A percentile compares a stretch with the other conserved stretches of the same genome.
Conservation (phyloP, 2,888 invertebrate species). For the Charanyca ferruginea region DNA sequence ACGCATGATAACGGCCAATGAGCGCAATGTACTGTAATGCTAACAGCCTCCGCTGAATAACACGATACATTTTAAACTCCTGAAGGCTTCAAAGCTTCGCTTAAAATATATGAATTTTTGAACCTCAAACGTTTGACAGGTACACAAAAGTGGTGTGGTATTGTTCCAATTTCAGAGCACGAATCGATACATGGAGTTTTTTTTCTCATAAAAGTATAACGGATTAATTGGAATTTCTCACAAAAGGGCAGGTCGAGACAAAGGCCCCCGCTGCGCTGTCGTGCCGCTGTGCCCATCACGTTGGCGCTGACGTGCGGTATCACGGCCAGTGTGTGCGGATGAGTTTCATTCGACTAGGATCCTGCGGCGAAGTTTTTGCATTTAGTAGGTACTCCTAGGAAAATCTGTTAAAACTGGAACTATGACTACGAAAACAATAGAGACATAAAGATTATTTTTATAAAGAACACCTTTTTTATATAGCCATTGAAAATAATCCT, state of each 20-base stretch:
- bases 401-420: neutral
- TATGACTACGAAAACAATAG: neutral
- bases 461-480: neutral
- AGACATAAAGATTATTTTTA: neutral
- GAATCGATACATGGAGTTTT: slow-evolving; percentile 70
- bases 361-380: slow-evolving; percentile 17
- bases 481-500: slow-evolving; percentile 17
- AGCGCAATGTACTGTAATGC: slow-evolving; percentile 80
- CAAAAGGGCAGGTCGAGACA: slow-evolving; percentile 77
- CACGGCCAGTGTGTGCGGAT: slow-evolving; percentile 64
- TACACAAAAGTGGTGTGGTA: slow-evolving; percentile 68
- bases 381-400: neutral
- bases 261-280: slow-evolving; percentile 67
- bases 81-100: slow-evolving; percentile 23
- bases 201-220: slow-evolving; percentile 72
- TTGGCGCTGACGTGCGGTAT: slow-evolving; percentile 72
- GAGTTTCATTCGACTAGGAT: slow-evolving; percentile 67
- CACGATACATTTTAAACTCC: slow-evolving; percentile 50
- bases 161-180: slow-evolving; percentile 71
- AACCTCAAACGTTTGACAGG: slow-evolving; percentile 59
- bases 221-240: slow-evolving; percentile 83
- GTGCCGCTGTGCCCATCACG: slow-evolving; percentile 64
- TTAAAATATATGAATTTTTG: slow-evolving; percentile 35
- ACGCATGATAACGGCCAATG: slow-evolving; percentile 83
- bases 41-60: slow-evolving; percentile 66